Evolutionary conservation across 2,113 vertebrate genomes (phyloP).

Genomic region (Varanus komodoensis): DNA sequence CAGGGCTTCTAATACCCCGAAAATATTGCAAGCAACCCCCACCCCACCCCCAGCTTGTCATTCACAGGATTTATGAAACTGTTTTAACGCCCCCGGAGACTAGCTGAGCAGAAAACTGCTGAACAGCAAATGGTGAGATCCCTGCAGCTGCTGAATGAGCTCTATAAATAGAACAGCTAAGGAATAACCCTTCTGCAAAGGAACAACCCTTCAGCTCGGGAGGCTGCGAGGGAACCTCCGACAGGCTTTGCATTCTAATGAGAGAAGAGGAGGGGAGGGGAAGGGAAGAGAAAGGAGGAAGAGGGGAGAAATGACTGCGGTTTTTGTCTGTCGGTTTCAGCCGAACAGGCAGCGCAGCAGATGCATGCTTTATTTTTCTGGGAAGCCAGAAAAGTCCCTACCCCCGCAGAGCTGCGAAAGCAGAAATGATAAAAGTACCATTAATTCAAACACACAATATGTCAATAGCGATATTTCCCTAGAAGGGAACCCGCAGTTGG

Average conservation of each 20-base stretch:
- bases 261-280: not conserved
- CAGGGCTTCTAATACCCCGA: not conserved
- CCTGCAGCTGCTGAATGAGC: conserved; percentile 46
- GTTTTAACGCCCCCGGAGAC: not conserved
- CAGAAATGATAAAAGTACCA: conserved; percentile 8
- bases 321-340: not conserved
- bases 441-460: conserved; percentile 29
- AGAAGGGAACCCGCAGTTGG: conserved; percentile 6
- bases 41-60: not conserved
- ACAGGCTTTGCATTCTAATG: conserved; percentile 49
- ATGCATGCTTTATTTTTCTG: not conserved
- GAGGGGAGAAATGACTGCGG: conserved; percentile 12
- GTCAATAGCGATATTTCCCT: conserved; percentile 18
- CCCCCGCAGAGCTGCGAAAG: not conserved
- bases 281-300: not conserved
- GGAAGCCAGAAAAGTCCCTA: not conserved
- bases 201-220: conserved; percentile 39
- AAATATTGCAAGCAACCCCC: not conserved
- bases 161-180: conserved; percentile 41
- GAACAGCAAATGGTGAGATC: conserved; percentile 50
- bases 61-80: conserved; percentile 66
- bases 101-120: conserved; percentile 41
- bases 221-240: conserved; percentile 49
- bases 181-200: conserved; percentile 45
- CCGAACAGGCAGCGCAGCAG: conserved; percentile 3